Base-by-base conservation (phyloP, 1,140 invertebrate species). In the Bombus picipes region DNA sequence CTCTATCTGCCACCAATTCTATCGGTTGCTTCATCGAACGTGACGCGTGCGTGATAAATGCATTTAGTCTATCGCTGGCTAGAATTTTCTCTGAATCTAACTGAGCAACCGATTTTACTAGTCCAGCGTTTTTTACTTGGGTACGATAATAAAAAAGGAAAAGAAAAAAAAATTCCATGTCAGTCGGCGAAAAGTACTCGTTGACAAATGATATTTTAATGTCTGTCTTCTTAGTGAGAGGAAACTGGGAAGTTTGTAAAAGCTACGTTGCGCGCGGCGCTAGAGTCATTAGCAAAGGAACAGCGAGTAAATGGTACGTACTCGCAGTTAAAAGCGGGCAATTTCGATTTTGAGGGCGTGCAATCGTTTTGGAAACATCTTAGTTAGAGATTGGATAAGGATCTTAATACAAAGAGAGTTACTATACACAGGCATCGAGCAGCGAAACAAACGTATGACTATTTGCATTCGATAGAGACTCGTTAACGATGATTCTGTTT, bases 191-290 rank as follows among this genome's bases (percentile, higher is more conserved):
- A 22, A 53, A 53, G 47, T 53, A 53, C 47, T 53, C 47, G 47
- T 53, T 68, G 78, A 80, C 59, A 39, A 62, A 78, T n/a, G 57
- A 65, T 39, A 41, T 41, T 78, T 78, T 78, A 78, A 78, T 78
- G 59, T 5, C 34, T n/a, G 0, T 15, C 0, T n/a, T 57, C 15
- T 57, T 4, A 13, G 32, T 0, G 18, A 13, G 8, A 4, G 32
- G 15, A 37, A 53, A 12, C 3, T 25, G 47, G 28, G 12, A 65
- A 39, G 6, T 8, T 34, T 25, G 59, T 34, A 68, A 68, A 65
- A 25, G n/a, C 25, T 34, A 18, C 9, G 74, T 18, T 76, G 5
- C 18, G 28, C 28, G 1, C 25, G 15, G 1, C 34, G 41, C 28
- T 28, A 32, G 4, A 13, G 65, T 80, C 65, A 80, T 77, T 65